Evolutionary conservation across 2,888 invertebrate genomes (phyloP), one percentile per base, ranked within the genome.

Genomic region (Diaperis boleti): DNA sequence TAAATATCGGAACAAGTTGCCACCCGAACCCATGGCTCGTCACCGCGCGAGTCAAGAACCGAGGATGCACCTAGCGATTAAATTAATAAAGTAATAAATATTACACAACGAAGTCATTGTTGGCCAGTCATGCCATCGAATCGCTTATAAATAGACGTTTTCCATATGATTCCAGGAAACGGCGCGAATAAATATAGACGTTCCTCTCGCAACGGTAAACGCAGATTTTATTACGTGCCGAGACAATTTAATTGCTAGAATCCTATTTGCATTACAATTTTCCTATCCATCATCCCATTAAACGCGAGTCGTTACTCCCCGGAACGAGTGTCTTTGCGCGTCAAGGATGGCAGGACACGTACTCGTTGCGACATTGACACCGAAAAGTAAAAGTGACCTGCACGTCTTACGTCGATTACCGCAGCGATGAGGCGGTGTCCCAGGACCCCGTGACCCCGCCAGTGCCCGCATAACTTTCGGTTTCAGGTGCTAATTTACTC

Each of bases 361-460:
- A 50, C 52, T 63, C 62, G 59, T 57, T 59, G 59, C 45, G 39
- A 63, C 63, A 59, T 63, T 59, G 63, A 59, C 56, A 22, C 59
- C 45, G 52, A 50, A 64, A 64, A 64, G 60, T 64, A 64, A 64
- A 49, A 64, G 64, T 64, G 59, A 55, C 59, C 50, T 64, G 64
- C 60, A 60, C 60, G 64, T 64, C 55, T 55, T 56, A 56, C 60
- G 55, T 64, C 59, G 60, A 64, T 64, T 64, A 64, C 44, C 47
- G 49, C 56, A 60, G 45, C 64, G 50, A 55, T 64, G 55, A 62
- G 42, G 49, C 59, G 67, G 67, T 61, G 68, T 67, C 69, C 50
- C 69, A 69, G 69, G 70, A 68, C 67, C 70, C 59, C 57, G 59
- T 67, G 70, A 69, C 71, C 71, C 60, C 62, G 52, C 55, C 55